These are phyloP conservation scores for Penaeus vannamei DNA, from an alignment of 1,140 invertebrate genomes.

Conservation along the genomic window DNA sequence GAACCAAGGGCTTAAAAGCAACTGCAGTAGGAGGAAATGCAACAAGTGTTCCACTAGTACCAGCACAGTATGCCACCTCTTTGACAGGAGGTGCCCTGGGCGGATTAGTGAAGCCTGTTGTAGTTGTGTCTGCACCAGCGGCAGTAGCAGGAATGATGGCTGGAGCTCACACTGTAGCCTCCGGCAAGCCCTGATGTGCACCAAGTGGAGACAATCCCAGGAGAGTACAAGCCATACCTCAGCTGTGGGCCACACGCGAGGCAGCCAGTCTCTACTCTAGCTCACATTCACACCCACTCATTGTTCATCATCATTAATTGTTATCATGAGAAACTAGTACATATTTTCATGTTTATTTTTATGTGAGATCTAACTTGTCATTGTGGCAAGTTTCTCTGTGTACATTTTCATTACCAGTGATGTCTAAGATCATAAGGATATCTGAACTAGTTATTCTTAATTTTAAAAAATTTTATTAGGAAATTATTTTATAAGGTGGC, in stretches of 20 bases:
- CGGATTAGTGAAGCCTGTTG: constrained; percentile 58
- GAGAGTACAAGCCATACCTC: constrained; percentile 69
- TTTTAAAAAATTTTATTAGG: constrained; percentile 64
- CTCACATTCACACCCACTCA: constrained; percentile 47
- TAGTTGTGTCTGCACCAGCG: constrained; percentile 58
- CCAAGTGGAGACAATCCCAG: constrained; percentile 68
- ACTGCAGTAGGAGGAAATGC: constrained; percentile 67
- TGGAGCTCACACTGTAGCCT: constrained; percentile 50
- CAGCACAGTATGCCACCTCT: constrained; percentile 69
- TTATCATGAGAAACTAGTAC: constrained; percentile 52
- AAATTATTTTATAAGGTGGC: constrained; percentile 65
- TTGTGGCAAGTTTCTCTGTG: constrained; percentile 51
- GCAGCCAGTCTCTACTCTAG: constrained; percentile 20
- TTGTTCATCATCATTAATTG: constrained; percentile 53
- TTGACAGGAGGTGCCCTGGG: constrained; percentile 43
- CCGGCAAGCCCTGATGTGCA: constrained; percentile 68
- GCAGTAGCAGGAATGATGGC: constrained; percentile 43
- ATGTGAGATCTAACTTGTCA: constrained; percentile 54
- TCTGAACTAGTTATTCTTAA: constrained; percentile 57
- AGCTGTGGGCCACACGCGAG: constrained; percentile 70
- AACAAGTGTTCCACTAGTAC: constrained; percentile 73
- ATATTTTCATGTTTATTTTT: constrained; percentile 59
- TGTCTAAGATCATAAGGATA: constrained; percentile 52
- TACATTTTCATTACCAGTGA: constrained; percentile 62
- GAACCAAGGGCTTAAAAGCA: constrained; percentile 74